These are phyloP conservation scores for Larimichthys crocea DNA, from an alignment of 2,113 vertebrate genomes.

Conservation along the genomic window DNA sequence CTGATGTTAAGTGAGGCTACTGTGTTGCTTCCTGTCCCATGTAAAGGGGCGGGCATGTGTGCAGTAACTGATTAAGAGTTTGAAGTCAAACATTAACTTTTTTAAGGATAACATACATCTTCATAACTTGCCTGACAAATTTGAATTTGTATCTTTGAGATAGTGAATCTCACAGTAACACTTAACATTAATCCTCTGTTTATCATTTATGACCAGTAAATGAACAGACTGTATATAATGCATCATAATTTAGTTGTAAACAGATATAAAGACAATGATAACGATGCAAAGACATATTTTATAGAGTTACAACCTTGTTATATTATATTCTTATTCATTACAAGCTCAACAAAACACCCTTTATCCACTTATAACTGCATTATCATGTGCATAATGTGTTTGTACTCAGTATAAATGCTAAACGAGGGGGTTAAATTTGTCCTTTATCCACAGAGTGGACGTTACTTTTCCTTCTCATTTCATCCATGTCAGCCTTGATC, in stretches of 20 bases:
- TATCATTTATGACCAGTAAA: background rate
- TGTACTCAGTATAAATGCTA: background rate
- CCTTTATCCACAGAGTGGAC: background rate
- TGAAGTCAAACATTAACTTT: background rate
- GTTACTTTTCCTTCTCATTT: background rate
- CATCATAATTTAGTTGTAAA: background rate
- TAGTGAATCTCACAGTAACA: background rate
- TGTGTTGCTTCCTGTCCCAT: conserved; percentile 3
- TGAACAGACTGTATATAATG: background rate
- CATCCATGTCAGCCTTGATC: background rate
- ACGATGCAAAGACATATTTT: background rate
- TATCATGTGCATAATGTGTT: background rate
- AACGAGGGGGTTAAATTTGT: background rate
- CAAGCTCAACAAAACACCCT: background rate
- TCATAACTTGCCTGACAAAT: background rate
- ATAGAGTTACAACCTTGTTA: background rate
- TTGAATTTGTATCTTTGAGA: background rate
- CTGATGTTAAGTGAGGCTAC: background rate
- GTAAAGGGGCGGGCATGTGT: background rate
- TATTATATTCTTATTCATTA: no score
- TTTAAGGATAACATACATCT: background rate
- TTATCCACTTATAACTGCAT: background rate
- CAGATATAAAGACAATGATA: background rate
- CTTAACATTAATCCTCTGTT: background rate
- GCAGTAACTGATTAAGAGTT: background rate